Base-by-base conservation (phyloP, 2,113 vertebrate genomes). In the Vidua chalybeata region DNA sequence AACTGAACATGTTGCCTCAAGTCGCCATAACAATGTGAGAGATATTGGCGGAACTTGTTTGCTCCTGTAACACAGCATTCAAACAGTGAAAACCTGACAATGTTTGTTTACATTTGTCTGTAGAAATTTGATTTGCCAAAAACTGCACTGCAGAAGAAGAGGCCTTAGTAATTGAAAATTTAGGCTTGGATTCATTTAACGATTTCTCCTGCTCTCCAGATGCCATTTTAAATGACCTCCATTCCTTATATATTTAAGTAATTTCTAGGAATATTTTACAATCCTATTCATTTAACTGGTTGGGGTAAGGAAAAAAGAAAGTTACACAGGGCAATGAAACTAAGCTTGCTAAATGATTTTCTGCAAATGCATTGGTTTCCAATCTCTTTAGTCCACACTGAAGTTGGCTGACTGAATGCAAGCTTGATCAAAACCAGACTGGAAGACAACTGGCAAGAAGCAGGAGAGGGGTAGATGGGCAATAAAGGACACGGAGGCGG, bases 81-180 rank as follows among this genome's bases (percentile, higher is more conserved):
- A 77, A 85, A 83, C 30, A 66, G 43, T 45, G 24, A 82, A 85
- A 48, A 80, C 39, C 15, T 88, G 72, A 90, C 7, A 71, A 52
- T 63, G 16, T 43, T 87, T 93, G 58, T 85, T 96, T 89, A 85
- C 46, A 73, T 79, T 85, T 95, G 56, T 88, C 27, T 83, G 33
- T 28, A 83, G 46, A 93, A 79, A 83, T 82, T 46, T 55, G 46
- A 80, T 58, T 90, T 90, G 82, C 63, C 81, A 93, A 73, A 84
- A 87, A 59, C 21, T 83, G 27, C 15, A 61, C 48, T 74, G 46
- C 55, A 80, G 91, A 73, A 82, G 41, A 72, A 90, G 82, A 92
- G 48, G 24, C 15, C 37, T 73, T 73, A n/a, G 27, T 63, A 73
- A 77, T 20, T 14, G 35, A 76, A 89, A 91, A 83, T 48, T 71